Base-by-base conservation (phyloP, 2,888 invertebrate genomes). In the Neoascia interrupta region DNA sequence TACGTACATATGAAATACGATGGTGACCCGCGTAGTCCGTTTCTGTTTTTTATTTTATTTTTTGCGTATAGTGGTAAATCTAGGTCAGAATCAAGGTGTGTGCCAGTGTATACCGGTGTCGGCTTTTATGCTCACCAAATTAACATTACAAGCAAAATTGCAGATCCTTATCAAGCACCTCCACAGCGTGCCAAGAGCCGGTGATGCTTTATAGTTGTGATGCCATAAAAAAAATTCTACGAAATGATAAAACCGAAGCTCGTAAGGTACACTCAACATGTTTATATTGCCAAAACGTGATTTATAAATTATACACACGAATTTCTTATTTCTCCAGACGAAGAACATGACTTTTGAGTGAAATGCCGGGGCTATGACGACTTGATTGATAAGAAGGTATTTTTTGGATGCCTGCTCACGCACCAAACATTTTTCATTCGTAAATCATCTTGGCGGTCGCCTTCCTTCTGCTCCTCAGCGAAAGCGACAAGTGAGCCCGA, bases 41-140 rank as follows among this genome's bases (percentile, higher is more conserved):
- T n/a, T n/a, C n/a, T n/a, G n/a, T n/a, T n/a, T n/a, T n/a, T n/a
- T n/a, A n/a, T n/a, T n/a, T n/a, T n/a, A n/a, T 21, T 34, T 41
- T 41, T 64, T 61, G 3, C 19, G 45, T 19, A 47, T 13, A 34
- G 43, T 70, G n/a, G n/a, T 43, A 53, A 45, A 70, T 61, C 28
- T 70, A 70, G 70, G 70, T 70, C 70, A 76, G 64, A 70, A 53
- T 54, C 54, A 72, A 66, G 64, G 79, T 72, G 72, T 70, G 54
- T 61, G 18, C 36, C 41, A 31, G 31, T 31, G 21, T 1, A n/a
- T 5, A 16, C n/a, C 11, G 53, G n/a, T 45, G 58, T 10, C 54
- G 58, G 34, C 68, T 66, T 68, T 74, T 54, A 74, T 61, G 60
- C 54, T 47, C n/a, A n/a, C 58, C 66, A 51, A 56, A 56, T 37